Evolutionary conservation across 2,888 invertebrate species (phyloP), one percentile per base, ranked within the genome.

Genomic region (Melanostoma scalare): DNA sequence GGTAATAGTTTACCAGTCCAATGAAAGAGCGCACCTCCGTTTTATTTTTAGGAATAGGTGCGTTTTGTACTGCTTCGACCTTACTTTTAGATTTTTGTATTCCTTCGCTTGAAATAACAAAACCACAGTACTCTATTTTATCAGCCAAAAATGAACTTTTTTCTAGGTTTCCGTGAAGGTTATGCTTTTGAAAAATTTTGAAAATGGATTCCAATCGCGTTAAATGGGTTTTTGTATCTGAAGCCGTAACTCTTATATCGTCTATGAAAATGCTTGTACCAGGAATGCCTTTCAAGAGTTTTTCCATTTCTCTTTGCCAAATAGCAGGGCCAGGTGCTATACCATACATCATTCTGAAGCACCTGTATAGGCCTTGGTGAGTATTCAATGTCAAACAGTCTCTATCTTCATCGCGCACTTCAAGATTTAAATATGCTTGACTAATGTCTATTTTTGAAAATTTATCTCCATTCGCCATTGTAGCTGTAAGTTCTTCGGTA

Each of bases 351-450:
- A 89, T 76, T 6, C 89, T 63, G 4, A 86, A 88, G 69, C 86
- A 86, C 55, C 85, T 74, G 77, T 86, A 89, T n/a, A 89, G 77
- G 3, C 89, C 89, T 65, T 88, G 88, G 68, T 87, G 89, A 5
- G 89, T 89, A 75, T 73, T 88, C 53, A 90, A 86, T 4, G 88
- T 89, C 46, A 89, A 56, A 6, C 87, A 85, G 35, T 89, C 76
- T 67, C 86, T 78, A 81, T 87, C 86, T 58, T 87, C 86, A 6
- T 85, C 86, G 35, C 86, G 85, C 30, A 89, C 81, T 86, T 87
- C 87, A 48, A 89, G 53, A 79, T 90, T 89, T 84, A 89, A 85
- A 74, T 89, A 90, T n/a, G 90, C 89, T 69, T 87, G 85, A 6
- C 71, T 65, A 8, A 89, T 73, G 74, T 89, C 88, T 55, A 85